Base-by-base conservation (phyloP, 92 coral and sea anemone genomes). In the Porites evermanni region DNA sequence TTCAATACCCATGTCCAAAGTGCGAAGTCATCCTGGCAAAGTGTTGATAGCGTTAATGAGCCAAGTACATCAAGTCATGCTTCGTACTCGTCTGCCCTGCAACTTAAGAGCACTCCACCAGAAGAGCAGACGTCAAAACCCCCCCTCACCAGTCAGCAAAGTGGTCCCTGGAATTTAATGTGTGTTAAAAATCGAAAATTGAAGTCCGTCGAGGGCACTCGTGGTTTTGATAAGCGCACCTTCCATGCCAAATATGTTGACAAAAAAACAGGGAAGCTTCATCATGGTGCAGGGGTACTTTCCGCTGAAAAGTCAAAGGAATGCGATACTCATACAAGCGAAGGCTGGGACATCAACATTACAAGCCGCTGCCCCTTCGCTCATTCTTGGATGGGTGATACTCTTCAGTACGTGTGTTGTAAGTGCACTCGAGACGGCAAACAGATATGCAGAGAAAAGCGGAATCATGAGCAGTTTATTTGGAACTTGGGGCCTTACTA, bases 261-360 rank as follows among this genome's bases (percentile, higher is more conserved):
- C 32, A 11, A 32, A 6, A 17, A 6, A 56, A 56, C 61, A 1
- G 95, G 90, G 12, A 82, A 72, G 70, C 23, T 92, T 13, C 95
- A 92, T 66, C 95, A 92, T 56, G 95, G 95, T 23, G 84, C 92
- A 1, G 52, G 18, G 7, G 92, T 92, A 18, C 74, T 20, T 54
- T 71, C 92, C 7, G 88, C 75, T 13, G 21, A 24, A 50, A 92
- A 92, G 58, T 88, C 94, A 12, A 14, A n/a, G 7, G 94, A 88
- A 19, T 92, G 95, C 70, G 24, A 10, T 0, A 29, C 6, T 38
- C 95, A 88, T 20, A 75, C 67, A 18, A 56, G 61, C 61, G 61
- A 56, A 56, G 44, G 13, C 13, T 24, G n/a, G 5, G 58, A 18
- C 8, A 14, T 12, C 16, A n/a, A 12, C 19, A 20, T 58, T 7